Conservation (phyloP, 2,797 vertebrate species). For the Tenualosa thibaudeaui region DNA sequence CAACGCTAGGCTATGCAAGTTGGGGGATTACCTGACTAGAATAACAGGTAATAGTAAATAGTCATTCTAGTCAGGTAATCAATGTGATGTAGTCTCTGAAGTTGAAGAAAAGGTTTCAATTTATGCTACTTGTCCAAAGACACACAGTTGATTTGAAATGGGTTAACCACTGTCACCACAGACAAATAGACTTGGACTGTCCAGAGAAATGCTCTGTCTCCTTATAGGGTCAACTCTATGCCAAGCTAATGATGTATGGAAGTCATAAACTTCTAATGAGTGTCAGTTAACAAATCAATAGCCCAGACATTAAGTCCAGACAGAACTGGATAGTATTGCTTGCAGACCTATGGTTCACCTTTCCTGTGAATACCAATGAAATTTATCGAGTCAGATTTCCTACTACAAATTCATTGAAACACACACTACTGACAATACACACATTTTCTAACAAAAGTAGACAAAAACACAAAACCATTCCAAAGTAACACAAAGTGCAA, state of each 20-base stretch:
- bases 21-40: background rate
- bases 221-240: background rate
- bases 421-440: background rate
- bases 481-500: background rate
- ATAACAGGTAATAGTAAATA: too few relatives aligned
- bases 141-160: background rate
- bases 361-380: background rate
- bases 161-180: background rate
- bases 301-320: background rate
- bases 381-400: too few relatives aligned
- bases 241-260: background rate
- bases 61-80: too few relatives aligned
- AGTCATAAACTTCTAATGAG: too few relatives aligned
- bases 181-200: background rate
- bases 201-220: background rate
- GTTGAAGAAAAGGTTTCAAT: background rate
- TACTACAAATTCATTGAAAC: background rate
- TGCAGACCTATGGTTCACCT: background rate
- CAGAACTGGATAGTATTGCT: background rate
- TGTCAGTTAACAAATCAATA: background rate
- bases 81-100: background rate
- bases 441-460: background rate
- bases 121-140: background rate
- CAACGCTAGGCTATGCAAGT: background rate
- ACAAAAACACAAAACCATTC: background rate